Conservation (phyloP, 2,113 vertebrate genomes). For the Chrysochloris asiatica region DNA sequence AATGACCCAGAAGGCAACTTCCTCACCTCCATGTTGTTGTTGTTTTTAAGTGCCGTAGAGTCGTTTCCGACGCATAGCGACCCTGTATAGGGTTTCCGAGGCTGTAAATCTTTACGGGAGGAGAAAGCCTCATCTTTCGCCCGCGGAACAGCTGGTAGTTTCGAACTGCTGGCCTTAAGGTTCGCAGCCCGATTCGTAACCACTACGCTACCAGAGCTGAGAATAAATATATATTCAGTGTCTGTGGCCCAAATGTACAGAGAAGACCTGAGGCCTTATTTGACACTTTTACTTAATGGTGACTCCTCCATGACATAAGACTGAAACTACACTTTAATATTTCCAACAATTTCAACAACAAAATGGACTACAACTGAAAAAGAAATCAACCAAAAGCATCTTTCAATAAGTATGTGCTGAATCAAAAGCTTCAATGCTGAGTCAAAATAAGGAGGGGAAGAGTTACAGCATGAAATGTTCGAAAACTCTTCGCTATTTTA, state of each 20-base stretch:
- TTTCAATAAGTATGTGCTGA: neutral
- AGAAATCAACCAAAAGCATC: slow-evolving; percentile 24
- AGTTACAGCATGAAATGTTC: neutral
- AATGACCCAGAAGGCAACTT: neutral
- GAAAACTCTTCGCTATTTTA: slow-evolving; percentile 5
- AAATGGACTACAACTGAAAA: neutral
- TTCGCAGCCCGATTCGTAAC: too few species aligned
- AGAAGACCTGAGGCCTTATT: neutral
- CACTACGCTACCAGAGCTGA: too few species aligned
- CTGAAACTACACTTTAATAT: neutral
- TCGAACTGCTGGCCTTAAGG: too few species aligned
- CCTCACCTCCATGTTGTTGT: too few species aligned
- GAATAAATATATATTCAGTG: neutral
- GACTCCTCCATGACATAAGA: neutral
- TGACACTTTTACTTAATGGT: slow-evolving; percentile 4
- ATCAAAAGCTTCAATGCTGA: slow-evolving; percentile 19
- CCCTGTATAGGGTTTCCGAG: too few species aligned
- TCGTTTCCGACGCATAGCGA: too few species aligned
- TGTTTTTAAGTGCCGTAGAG: too few species aligned
- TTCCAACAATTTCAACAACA: slow-evolving; percentile 31
- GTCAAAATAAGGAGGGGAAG: slow-evolving; percentile 11
- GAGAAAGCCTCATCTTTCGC: too few species aligned
- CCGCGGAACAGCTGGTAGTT: too few species aligned
- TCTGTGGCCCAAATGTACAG: neutral
- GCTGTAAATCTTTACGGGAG: too few species aligned